Evolutionary conservation across 2,113 vertebrate species (phyloP).

Genomic region (Alligator mississippiensis): DNA sequence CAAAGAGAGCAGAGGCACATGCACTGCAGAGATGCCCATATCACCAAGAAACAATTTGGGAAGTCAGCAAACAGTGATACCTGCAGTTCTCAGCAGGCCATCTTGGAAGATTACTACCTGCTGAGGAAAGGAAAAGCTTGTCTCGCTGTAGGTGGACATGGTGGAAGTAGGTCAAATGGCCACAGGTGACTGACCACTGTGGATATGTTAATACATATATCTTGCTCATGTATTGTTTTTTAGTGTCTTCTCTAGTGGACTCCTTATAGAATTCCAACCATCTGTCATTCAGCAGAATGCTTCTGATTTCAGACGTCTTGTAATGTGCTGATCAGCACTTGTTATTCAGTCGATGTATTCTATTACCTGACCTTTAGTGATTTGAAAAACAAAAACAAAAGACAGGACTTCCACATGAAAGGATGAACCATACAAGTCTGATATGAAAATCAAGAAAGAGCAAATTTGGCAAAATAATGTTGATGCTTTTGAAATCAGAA

Average conservation of each 20-base stretch:
- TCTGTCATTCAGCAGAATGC: conserved; percentile 56
- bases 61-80: conserved; percentile 51
- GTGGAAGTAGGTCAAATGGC: conserved; percentile 51
- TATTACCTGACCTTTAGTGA: conserved; percentile 23
- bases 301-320: conserved; percentile 27
- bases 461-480: background rate
- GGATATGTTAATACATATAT: conserved; percentile 42
- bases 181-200: conserved; percentile 40
- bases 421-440: background rate
- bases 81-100: conserved; percentile 54
- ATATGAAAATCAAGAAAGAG: background rate
- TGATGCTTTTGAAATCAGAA: background rate
- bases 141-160: conserved; percentile 43
- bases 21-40: conserved; percentile 2
- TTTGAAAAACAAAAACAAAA: background rate
- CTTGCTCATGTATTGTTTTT: background rate
- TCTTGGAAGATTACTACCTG: conserved; percentile 61
- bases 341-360: conserved; percentile 17
- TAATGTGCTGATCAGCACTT: background rate
- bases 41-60: conserved; percentile 39
- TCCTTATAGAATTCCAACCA: conserved; percentile 38
- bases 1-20: background rate
- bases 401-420: background rate
- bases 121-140: conserved; percentile 54
- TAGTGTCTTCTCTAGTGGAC: background rate